Percentiles rank a stretch among this genome's conserved stretches.
These are phyloP conservation scores for Luperina nickerlii DNA, from an alignment of 2,888 invertebrate species.

Conservation along the genomic window DNA sequence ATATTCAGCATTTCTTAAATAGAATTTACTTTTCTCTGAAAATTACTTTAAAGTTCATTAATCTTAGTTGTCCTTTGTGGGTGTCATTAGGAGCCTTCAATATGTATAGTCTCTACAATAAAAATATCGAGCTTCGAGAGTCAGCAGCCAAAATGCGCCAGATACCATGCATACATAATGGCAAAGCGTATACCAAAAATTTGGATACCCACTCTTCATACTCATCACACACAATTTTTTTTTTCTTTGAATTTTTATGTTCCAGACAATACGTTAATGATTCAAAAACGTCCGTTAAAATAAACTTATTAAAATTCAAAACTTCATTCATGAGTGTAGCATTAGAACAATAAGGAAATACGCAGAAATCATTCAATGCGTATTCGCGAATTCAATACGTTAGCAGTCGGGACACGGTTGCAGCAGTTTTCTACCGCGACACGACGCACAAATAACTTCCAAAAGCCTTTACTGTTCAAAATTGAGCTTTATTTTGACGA, in stretches of 20 bases:
- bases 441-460: conserved; percentile 68
- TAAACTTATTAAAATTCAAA: conserved; percentile 81
- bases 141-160: background rate
- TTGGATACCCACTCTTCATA: background rate
- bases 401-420: conserved; percentile 82
- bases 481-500: conserved; percentile 74
- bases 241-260: background rate
- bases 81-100: background rate
- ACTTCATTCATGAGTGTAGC: conserved; percentile 85
- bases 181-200: background rate
- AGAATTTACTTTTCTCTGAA: background rate
- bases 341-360: conserved; percentile 88
- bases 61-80: background rate
- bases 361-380: conserved; percentile 85
- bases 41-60: background rate
- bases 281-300: conserved; percentile 60
- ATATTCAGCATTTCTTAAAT: background rate
- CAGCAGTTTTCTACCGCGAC: conserved; percentile 82
- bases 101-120: background rate
- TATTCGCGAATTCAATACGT: conserved; percentile 86
- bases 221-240: background rate
- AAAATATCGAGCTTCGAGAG: background rate
- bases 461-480: conserved; percentile 70
- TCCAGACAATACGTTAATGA: conserved; percentile 38
- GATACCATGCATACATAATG: background rate